phyloP scores from a whole-genome alignment of 2,797 vertebrate genomes.

The Pelodytes ibericus region DNA sequence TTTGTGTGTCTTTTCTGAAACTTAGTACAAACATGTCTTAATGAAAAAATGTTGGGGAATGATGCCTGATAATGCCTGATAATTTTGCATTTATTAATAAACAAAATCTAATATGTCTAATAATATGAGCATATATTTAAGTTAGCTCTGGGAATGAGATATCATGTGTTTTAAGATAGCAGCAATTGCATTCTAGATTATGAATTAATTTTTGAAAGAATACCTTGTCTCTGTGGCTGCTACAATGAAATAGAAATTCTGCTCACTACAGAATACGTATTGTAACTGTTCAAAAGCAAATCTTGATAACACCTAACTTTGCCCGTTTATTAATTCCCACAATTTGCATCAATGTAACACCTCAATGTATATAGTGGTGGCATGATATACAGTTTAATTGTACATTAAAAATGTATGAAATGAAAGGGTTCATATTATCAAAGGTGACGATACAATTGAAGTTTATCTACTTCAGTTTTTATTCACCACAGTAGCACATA shows the following conservation, averaged over 20 bases:
- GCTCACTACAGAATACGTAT: not conserved
- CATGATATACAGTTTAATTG: slow-evolving; percentile 58
- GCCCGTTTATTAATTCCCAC: not conserved
- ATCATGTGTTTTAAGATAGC: no score
- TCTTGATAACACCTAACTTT: not conserved
- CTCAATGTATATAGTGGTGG: slow-evolving; percentile 11
- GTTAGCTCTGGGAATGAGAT: no score
- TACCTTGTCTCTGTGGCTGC: no score
- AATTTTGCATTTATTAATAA: no score
- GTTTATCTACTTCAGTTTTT: slow-evolving; percentile 58
- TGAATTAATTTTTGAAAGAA: no score
- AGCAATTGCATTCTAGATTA: no score
- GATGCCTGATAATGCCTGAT: no score
- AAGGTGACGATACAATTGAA: slow-evolving; percentile 60
- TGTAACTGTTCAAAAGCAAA: not conserved
- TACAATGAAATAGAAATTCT: not conserved
- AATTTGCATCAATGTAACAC: slow-evolving; percentile 2
- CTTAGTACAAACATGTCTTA: no score
- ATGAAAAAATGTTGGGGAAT: no score
- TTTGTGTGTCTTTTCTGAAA: no score
- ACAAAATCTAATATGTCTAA: no score
- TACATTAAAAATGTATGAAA: slow-evolving; percentile 57
- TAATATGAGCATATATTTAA: no score
- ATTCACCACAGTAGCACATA: slow-evolving; percentile 55
- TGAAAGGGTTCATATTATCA: slow-evolving; percentile 53